These are phyloP conservation scores for Lophochroa leadbeateri DNA, from an alignment of 2,113 vertebrate genomes.

Conservation along the genomic window DNA sequence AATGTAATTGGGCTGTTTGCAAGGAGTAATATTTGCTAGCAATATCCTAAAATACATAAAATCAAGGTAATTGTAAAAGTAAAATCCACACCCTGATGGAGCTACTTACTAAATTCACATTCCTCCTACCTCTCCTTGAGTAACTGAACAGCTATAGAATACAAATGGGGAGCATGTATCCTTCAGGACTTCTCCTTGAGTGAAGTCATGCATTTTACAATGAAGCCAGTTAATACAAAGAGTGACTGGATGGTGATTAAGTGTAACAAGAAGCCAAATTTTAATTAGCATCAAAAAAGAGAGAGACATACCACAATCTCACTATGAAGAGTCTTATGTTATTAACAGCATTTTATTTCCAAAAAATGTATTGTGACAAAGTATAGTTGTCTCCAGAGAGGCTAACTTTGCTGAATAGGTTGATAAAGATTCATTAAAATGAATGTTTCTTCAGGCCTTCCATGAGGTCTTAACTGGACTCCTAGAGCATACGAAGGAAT, in stretches of 20 bases:
- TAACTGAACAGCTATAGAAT: background rate
- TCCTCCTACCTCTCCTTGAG: background rate
- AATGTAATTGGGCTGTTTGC: background rate
- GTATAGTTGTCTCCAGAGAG: background rate
- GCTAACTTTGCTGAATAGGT: background rate
- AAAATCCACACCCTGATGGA: background rate
- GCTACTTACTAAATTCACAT: background rate
- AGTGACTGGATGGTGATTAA: conserved; percentile 15
- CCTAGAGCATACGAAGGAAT: background rate
- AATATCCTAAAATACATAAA: background rate
- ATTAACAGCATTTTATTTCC: background rate
- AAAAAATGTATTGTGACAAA: background rate
- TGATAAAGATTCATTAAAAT: conserved; percentile 4
- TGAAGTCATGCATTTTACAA: background rate
- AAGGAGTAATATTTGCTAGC: background rate
- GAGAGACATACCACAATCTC: background rate
- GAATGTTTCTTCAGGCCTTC: background rate
- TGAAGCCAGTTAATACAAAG: conserved; percentile 25
- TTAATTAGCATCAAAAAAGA: conserved; percentile 11
- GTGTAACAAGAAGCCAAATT: background rate
- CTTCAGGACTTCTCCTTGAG: background rate
- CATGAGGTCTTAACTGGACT: background rate
- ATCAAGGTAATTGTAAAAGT: background rate
- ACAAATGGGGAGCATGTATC: background rate
- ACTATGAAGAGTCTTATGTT: background rate